Conservation (phyloP, 2,888 invertebrate genomes). For the Plebejus anna region DNA sequence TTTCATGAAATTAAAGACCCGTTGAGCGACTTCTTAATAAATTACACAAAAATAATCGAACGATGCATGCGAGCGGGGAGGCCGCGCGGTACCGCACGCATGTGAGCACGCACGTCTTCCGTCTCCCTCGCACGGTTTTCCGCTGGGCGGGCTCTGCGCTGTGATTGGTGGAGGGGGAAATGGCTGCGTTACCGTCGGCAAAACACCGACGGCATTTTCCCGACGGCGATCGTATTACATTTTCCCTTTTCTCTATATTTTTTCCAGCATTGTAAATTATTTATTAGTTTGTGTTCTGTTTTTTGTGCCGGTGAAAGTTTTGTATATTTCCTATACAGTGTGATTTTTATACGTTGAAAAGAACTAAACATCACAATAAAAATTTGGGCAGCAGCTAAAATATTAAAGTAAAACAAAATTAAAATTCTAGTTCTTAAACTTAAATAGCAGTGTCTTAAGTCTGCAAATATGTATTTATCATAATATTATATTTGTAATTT, state of each 20-base stretch:
- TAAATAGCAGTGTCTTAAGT: too few species aligned
- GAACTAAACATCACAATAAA: too few species aligned
- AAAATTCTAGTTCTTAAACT: too few species aligned
- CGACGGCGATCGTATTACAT: conserved; percentile 56
- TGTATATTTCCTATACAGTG: neutral
- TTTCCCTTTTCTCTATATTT: neutral
- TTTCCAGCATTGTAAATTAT: neutral
- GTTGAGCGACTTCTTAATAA: conserved; percentile 41
- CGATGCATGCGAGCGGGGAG: conserved; percentile 70
- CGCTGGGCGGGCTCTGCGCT: conserved; percentile 64
- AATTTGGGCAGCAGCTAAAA: too few species aligned
- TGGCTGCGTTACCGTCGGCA: conserved; percentile 55
- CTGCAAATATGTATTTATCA: too few species aligned
- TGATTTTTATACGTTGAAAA: neutral
- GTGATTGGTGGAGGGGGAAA: conserved; percentile 72
- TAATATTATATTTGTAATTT: too few species aligned
- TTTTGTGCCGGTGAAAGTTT: neutral
- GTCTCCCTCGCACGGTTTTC: conserved; percentile 55
- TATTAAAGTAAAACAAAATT: too few species aligned
- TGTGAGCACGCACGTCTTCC: conserved; percentile 63
- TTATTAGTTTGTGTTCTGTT: neutral
- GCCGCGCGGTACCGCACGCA: conserved; percentile 67
- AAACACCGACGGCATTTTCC: conserved; percentile 73
- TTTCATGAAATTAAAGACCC: conserved; percentile 35
- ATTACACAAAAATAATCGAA: conserved; percentile 70